Base-by-base conservation (phyloP, 2,113 vertebrate species). In the Corythornis cristatus region DNA sequence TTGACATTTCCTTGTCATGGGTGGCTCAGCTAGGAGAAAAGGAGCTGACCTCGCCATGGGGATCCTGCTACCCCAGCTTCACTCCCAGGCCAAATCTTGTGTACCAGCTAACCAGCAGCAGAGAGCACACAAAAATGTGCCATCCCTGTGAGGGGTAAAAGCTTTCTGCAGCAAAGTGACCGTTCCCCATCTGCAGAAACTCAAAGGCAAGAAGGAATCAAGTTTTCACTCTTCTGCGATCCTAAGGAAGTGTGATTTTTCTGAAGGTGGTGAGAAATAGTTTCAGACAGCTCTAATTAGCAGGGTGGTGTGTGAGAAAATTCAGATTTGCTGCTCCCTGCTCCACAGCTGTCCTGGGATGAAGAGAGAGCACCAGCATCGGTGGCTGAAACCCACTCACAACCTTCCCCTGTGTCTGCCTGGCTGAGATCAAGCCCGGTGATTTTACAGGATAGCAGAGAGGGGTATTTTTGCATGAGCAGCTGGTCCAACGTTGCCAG, bases 181-280 rank as follows among this genome's bases (percentile, higher is more conserved):
- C 19, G 0, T 11, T 89, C 43, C 61, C 51, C 72, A 77, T 48
- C 89, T 89, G 82, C 87, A 86, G 83, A 83, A 81, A 87, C 65
- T 31, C 67, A 31, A 50, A 78, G 29, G 78, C 84, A 91, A 85
- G 91, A 60, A 71, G 60, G 82, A 89, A 91, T 20, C 84, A 57
- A 83, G 80, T 57, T 81, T 93, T 86, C 51, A n/a, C 72, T 95
- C 68, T 83, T 71, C 82, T 83, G 61, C 4, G 26, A 88, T 89
- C 72, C 85, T 37, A 80, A 11, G 53, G 45, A 91, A 91, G 94
- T 93, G 95, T 86, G 87, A 96, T 93, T 96, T 96, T 95, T 96
- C 89, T 88, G 95, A 93, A 93, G 95, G 93, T 93, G 91, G 96
- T 95, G 96, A 95, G 85, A 93, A 96, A 81, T 60, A 53, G 13